A percentile compares a stretch with the other conserved stretches of the same genome.
Conservation (phyloP, 2,888 invertebrate genomes). For the Sphaerophoria taeniata region DNA sequence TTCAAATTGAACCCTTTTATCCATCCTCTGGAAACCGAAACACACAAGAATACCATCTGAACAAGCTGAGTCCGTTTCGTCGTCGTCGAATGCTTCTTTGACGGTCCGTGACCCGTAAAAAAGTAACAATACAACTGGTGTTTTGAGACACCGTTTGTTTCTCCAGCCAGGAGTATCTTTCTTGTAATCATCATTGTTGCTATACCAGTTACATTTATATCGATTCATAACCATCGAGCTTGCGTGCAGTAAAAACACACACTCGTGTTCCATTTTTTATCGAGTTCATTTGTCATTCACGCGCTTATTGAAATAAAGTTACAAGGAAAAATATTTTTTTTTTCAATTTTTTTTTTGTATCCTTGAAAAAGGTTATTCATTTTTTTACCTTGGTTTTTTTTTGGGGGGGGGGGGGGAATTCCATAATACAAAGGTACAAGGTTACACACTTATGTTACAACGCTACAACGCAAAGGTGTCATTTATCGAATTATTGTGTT, state of each 20-base stretch:
- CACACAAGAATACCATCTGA: slow-evolving; percentile 3
- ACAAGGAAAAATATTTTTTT: neutral
- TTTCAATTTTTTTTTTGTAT: too few species aligned
- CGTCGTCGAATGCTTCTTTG: neutral
- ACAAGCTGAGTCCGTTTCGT: neutral
- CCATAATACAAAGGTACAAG: neutral
- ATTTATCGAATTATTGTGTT: slow-evolving; percentile 11
- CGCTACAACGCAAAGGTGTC: neutral
- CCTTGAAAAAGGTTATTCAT: slow-evolving; percentile 1
- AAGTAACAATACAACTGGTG: neutral
- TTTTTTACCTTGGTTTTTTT: neutral
- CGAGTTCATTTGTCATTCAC: neutral
- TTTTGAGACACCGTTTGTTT: neutral
- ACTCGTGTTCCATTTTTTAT: neutral
- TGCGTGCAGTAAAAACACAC: neutral
- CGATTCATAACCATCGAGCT: too few species aligned
- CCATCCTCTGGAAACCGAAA: slow-evolving; percentile 26
- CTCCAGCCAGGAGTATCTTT: neutral
- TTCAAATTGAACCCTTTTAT: slow-evolving; percentile 57
- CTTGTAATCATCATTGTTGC: neutral
- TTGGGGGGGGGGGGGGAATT: neutral
- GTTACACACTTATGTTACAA: neutral
- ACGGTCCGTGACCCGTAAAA: neutral
- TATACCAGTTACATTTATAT: too few species aligned
- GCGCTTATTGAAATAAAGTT: neutral